A percentile compares a stretch with the other conserved stretches of the same genome.
These are phyloP conservation scores for Alca torda DNA, from an alignment of 2,797 vertebrate genomes.

Conservation along the genomic window DNA sequence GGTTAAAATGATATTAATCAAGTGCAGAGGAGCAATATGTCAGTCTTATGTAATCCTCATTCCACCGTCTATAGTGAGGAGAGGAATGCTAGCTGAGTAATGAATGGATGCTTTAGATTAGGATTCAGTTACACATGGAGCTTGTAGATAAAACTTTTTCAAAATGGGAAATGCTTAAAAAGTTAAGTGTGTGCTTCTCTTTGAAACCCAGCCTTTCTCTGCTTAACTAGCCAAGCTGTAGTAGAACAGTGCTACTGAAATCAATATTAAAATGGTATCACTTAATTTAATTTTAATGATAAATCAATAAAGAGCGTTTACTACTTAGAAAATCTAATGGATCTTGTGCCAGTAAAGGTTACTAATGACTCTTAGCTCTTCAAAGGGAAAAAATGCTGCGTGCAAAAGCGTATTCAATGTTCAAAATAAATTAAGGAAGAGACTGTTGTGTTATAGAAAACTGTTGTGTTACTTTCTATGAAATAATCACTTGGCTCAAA, in stretches of 20 bases:
- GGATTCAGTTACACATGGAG: background rate
- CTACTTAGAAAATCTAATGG: background rate
- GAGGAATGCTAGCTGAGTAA: background rate
- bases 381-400: background rate
- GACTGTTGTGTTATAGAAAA: background rate
- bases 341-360: background rate
- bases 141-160: background rate
- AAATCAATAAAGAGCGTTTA: background rate
- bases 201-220: background rate
- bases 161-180: background rate
- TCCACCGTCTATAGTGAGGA: background rate
- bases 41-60: background rate
- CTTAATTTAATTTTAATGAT: background rate
- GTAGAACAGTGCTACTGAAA: background rate
- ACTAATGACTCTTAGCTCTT: background rate
- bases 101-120: background rate
- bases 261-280: background rate
- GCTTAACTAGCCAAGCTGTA: background rate
- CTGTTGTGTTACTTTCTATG: fast-evolving
- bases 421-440: background rate
- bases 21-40: background rate
- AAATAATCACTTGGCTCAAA: background rate
- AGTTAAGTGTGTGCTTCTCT: background rate
- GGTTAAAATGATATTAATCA: background rate
- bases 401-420: background rate